Evolutionary conservation across 1,140 invertebrate species (phyloP), one percentile per base, ranked within the genome.

Genomic region (Pseudomyrmex gracilis): DNA sequence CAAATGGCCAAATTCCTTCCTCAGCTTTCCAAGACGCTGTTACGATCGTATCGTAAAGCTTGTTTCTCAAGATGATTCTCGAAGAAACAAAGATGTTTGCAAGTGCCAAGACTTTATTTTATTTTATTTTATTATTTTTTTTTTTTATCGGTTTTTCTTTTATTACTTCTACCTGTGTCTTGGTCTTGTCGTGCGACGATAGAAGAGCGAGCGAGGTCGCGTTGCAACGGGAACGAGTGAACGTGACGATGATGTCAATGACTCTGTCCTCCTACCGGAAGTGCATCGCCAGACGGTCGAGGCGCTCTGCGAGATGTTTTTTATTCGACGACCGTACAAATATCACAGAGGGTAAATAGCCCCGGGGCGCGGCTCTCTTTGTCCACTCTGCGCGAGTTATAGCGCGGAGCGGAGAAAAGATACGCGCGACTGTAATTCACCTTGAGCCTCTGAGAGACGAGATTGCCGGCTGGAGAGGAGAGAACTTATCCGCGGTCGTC

Each of bases 381-480:
- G 84, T 83, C 70, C 84, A 71, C 60, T 34, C 51, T n/a, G 24
- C 45, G 66, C 49, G 61, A 82, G 73, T 83, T 83, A 83, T 83
- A 61, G 68, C 13, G 17, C 49, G 70, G 70, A 82, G 70, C 53
- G 68, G 57, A 64, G 84, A 45, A 68, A 70, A 67, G 74, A 83
- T 53, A 64, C 13, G 76, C 51, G 49, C 43, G 49, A 68, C 84
- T 70, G 84, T 85, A 83, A 74, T 74, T 85, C 78, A 74, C 84
- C 78, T 60, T 82, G 83, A 85, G 83, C 68, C 55, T 47, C 77
- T 85, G 71, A 83, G 61, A 77, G 82, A 83, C 82, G 82, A 83
- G 82, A 67, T 74, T 83, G 82, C 61, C 22, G 71, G 57, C 24
- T 73, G 71, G 82, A 77, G 73, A 55, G 57, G 73, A 55, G 57